Conservation (phyloP, 2,797 vertebrate species). For the Carcharodon carcharias region DNA sequence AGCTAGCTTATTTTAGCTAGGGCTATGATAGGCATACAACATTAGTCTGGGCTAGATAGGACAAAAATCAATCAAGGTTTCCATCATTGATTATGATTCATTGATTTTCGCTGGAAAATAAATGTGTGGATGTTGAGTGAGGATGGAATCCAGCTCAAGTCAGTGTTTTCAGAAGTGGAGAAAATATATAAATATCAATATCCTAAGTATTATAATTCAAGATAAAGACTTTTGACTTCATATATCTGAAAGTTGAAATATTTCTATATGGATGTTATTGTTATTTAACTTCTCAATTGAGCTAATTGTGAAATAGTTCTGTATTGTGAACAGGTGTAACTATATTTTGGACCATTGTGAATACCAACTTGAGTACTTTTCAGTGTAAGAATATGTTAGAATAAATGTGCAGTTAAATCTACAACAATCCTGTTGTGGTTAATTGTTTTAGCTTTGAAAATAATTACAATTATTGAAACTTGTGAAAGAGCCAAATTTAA, state of each 20-base stretch:
- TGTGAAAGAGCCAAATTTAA: no score
- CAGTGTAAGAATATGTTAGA: not conserved
- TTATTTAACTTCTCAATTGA: not conserved
- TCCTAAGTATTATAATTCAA: not conserved
- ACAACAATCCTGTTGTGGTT: not conserved
- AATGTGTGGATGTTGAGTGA: not conserved
- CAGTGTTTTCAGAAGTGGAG: not conserved
- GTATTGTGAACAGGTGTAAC: not conserved
- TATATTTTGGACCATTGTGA: not conserved
- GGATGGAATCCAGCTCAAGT: not conserved
- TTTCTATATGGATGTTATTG: not conserved
- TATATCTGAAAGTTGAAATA: not conserved
- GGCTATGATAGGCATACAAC: not conserved
- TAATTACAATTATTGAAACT: not conserved
- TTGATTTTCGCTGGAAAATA: not conserved
- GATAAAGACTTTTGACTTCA: not conserved
- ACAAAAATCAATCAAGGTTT: not conserved
- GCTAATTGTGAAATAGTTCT: not conserved
- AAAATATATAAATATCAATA: constrained; percentile 7
- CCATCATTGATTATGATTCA: not conserved
- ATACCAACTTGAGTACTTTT: not conserved
- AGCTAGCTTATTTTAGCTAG: not conserved
- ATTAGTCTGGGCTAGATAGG: not conserved
- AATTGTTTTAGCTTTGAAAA: not conserved
- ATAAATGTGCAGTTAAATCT: not conserved